phyloP scores from a whole-genome alignment of 2,797 vertebrate genomes.

The Lutjanus argentimaculatus region DNA sequence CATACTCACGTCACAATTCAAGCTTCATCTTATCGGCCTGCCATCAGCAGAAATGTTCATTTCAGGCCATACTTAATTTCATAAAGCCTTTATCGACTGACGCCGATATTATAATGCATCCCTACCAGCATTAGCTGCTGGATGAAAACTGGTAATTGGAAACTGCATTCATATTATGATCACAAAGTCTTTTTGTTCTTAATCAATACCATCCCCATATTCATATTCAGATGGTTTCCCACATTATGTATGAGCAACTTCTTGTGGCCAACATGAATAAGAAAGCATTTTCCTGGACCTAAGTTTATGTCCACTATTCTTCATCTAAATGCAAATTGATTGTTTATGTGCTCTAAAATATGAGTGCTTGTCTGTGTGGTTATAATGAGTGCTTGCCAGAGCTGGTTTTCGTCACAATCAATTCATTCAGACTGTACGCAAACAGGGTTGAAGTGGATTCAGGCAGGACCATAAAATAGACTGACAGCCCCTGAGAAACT shows the following conservation, averaged over 20 bases:
- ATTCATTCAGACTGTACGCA: slow-evolving; percentile 63
- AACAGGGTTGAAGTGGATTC: slow-evolving; percentile 67
- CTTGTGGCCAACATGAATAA: slow-evolving; percentile 24
- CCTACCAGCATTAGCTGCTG: neutral
- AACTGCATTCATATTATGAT: slow-evolving; percentile 28
- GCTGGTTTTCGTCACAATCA: slow-evolving; percentile 72
- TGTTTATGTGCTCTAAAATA: slow-evolving; percentile 71
- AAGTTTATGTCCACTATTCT: slow-evolving; percentile 60
- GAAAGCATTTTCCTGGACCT: slow-evolving; percentile 23
- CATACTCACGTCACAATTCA: no score
- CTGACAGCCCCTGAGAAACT: slow-evolving; percentile 69
- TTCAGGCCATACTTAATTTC: no score
- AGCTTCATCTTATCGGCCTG: no score
- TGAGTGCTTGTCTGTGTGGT: slow-evolving; percentile 61
- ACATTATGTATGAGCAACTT: slow-evolving; percentile 31
- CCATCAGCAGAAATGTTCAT: no score
- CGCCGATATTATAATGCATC: neutral
- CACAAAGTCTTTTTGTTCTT: slow-evolving; percentile 31
- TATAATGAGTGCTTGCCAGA: slow-evolving; percentile 69
- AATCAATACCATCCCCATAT: slow-evolving; percentile 19
- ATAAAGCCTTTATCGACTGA: no score
- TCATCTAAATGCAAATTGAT: slow-evolving; percentile 82
- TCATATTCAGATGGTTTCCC: slow-evolving; percentile 19
- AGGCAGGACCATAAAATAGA: slow-evolving; percentile 65
- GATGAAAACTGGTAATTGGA: slow-evolving; percentile 18